Percentiles rank a stretch among this genome's conserved stretches.
Evolutionary conservation across 2,888 invertebrate genomes (phyloP).

Genomic region (Epsilonema sp.): DNA sequence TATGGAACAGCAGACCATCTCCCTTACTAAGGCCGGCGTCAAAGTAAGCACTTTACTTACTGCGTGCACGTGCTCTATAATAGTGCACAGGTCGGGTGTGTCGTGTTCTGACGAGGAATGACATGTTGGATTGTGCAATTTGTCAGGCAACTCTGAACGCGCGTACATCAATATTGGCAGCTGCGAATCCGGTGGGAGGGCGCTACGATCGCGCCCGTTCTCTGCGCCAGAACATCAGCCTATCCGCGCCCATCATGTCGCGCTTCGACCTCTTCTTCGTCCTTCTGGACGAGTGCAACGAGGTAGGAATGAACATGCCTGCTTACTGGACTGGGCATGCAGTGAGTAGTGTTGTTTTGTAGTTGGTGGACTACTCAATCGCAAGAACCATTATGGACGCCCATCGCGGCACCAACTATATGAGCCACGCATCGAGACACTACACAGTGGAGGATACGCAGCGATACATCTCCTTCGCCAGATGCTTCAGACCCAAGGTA

Average conservation of each 20-base stretch:
- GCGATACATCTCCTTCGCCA: slow-evolving; percentile 84
- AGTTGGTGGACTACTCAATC: slow-evolving; percentile 82
- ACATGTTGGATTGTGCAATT: neutral
- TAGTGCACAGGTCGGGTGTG: too few species aligned
- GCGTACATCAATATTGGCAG: slow-evolving; percentile 85
- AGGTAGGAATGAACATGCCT: slow-evolving; percentile 42
- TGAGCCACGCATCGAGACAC: slow-evolving; percentile 50
- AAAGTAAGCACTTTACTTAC: too few species aligned
- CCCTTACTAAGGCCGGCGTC: slow-evolving; percentile 63
- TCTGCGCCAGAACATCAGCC: slow-evolving; percentile 71
- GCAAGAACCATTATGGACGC: slow-evolving; percentile 84
- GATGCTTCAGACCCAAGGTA: slow-evolving; percentile 78
- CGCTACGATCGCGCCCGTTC: slow-evolving; percentile 83
- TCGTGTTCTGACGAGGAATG: neutral
- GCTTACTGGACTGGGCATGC: neutral
- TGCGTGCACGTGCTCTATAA: too few species aligned
- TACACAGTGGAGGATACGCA: slow-evolving; percentile 74
- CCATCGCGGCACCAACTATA: slow-evolving; percentile 46
- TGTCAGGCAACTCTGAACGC: slow-evolving; percentile 79
- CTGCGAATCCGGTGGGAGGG: slow-evolving; percentile 93
- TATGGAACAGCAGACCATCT: slow-evolving; percentile 99
- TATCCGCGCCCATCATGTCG: slow-evolving; percentile 95
- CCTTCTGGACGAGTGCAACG: slow-evolving; percentile 84
- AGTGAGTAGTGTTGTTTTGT: slow-evolving; percentile 16
- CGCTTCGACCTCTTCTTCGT: slow-evolving; percentile 97